Evolutionary conservation across 1,140 invertebrate genomes (phyloP), one percentile per base, ranked within the genome.

Genomic region (Araneus ventricosus): DNA sequence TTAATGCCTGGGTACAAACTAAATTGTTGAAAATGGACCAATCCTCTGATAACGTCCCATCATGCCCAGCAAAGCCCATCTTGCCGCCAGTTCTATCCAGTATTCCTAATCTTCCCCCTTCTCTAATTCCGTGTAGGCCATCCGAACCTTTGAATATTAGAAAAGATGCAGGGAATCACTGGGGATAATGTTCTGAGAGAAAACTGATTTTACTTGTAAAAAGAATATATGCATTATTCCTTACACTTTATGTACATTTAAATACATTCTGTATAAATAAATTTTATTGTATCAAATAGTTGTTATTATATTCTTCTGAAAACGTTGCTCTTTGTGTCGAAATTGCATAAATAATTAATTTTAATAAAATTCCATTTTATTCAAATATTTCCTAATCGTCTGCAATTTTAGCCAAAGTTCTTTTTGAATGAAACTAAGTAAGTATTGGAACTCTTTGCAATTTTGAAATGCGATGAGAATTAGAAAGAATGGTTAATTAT

Each of bases 81-180:
- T 79, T 93, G 34, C 85, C 91, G 5, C 22, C 91, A 4, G 37
- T 80, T 61, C 52, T 93, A 1, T 34, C 85, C 14, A 88, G 4
- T n/a, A 93, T 93, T 80, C 84, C 91, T 20, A 88, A 86, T 63
- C 14, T 93, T 3, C 91, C 91, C 34, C 91, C 91, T n/a, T 93
- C 91, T 59, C 67, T 93, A 14, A 88, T 93, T 59, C 91, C 90
- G 20, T 45, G 45, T 17, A 92, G 45, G 6, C 27, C 82, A n/a
- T 86, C 39, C 10, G 90, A 92, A 30, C 27, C 86, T 14, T 4
- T 70, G 10, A 70, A 67, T 86, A 4, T 52, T 39, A 2, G 37
- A 7, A 90, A 90, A 82, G 70, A 79, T 7, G 27, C 70, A 37
- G 17, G 14, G 8, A 6, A 8, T n/a, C 70, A 79, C 3, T 90